Conservation (phyloP, 1,140 invertebrate species). For the Diabrotica undecimpunctata region DNA sequence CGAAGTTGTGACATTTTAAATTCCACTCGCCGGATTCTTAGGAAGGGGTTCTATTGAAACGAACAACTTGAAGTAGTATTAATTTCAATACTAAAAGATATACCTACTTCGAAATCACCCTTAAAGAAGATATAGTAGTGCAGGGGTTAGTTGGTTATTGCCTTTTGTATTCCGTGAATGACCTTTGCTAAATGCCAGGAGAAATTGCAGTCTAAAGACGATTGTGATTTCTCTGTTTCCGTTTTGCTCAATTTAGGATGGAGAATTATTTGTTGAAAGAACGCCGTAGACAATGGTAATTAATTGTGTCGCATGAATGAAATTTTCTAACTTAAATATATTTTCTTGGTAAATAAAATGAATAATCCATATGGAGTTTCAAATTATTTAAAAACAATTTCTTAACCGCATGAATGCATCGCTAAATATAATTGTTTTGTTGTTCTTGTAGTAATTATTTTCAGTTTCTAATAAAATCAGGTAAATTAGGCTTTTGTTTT, state of each 20-base stretch:
- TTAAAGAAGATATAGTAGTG: constrained; percentile 38
- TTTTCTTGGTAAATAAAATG: too few relatives aligned
- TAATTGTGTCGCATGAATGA: too few relatives aligned
- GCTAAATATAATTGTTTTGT: too few relatives aligned
- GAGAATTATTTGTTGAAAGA: too few relatives aligned
- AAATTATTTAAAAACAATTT: too few relatives aligned
- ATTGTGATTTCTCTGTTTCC: constrained; percentile 4
- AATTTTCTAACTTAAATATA: too few relatives aligned
- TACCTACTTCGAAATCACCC: constrained; percentile 30
- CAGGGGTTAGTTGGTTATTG: constrained; percentile 35
- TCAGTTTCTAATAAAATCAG: too few relatives aligned
- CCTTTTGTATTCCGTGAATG: constrained; percentile 34
- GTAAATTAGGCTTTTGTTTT: too few relatives aligned
- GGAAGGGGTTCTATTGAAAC: constrained; percentile 12
- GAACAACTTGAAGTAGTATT: constrained; percentile 22
- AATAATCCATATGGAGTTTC: too few relatives aligned
- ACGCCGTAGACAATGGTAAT: too few relatives aligned
- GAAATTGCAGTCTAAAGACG: constrained; percentile 10
- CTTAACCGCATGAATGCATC: too few relatives aligned
- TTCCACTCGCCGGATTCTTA: background rate
- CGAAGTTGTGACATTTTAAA: constrained; percentile 8
- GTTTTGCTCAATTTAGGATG: constrained; percentile 10
- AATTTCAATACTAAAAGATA: constrained; percentile 33
- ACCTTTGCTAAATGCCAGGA: constrained; percentile 38
- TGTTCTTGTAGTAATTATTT: too few relatives aligned